Percentiles rank a stretch among this genome's conserved stretches.
Evolutionary conservation across 2,113 vertebrate genomes (phyloP).

Genomic region (Vombatus ursinus): DNA sequence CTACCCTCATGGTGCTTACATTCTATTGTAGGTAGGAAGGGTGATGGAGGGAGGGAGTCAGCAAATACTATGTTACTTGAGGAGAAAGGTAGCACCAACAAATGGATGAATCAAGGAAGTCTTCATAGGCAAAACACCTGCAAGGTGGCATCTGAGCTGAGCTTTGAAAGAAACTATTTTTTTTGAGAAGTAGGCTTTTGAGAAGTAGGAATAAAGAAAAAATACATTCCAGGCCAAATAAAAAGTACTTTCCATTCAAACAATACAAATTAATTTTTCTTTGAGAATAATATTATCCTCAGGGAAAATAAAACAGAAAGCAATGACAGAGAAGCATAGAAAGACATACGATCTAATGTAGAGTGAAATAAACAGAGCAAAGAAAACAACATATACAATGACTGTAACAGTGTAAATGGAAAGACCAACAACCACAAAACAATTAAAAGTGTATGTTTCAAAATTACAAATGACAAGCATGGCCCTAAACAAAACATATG

Average conservation of each 20-base stretch:
- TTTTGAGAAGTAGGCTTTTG: too few relatives aligned
- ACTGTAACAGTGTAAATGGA: background rate
- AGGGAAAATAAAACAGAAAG: background rate
- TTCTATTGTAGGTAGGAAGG: background rate
- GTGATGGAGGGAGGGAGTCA: background rate
- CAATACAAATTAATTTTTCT: background rate
- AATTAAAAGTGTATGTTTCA: background rate
- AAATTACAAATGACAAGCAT: background rate
- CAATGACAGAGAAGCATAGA: background rate
- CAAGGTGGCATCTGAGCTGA: background rate
- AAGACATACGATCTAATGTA: background rate
- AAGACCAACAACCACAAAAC: background rate
- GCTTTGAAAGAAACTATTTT: background rate
- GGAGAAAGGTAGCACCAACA: background rate
- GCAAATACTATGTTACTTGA: background rate
- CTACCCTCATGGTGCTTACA: background rate
- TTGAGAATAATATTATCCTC: background rate
- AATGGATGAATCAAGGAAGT: background rate
- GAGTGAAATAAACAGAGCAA: background rate
- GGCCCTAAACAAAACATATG: background rate
- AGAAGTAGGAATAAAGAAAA: background rate
- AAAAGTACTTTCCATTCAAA: background rate
- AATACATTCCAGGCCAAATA: background rate
- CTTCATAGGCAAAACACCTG: background rate
- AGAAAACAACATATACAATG: background rate